phyloP scores from a whole-genome alignment of 1,140 invertebrate species.

The Diprion similis region DNA sequence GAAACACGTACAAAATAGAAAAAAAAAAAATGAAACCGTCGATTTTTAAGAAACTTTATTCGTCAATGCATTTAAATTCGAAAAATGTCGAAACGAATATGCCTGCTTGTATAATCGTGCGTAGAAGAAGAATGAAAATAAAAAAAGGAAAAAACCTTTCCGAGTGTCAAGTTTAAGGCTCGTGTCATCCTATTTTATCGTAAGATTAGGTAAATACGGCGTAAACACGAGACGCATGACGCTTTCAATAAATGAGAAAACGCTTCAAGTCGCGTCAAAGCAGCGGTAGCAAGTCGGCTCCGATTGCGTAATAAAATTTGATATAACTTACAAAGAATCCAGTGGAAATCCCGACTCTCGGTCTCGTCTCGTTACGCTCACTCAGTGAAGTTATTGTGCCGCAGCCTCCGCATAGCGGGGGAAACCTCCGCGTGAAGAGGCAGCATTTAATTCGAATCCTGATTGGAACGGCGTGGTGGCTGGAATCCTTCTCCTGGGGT shows the following conservation, averaged over 20 bases:
- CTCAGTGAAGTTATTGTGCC: not conserved
- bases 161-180: not conserved
- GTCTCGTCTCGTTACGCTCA: not conserved
- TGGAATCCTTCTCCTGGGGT: not conserved
- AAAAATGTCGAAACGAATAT: too few species aligned
- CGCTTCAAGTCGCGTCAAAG: not conserved
- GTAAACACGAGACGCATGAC: not conserved
- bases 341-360: not conserved
- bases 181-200: slow-evolving; percentile 7
- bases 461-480: not conserved
- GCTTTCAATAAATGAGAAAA: not conserved
- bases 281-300: too few species aligned
- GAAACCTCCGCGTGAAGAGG: not conserved
- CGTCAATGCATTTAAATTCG: too few species aligned
- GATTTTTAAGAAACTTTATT: too few species aligned
- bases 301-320: not conserved
- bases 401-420: too few species aligned
- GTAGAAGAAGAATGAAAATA: too few species aligned
- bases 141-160: too few species aligned
- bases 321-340: not conserved
- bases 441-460: not conserved
- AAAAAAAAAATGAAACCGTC: too few species aligned
- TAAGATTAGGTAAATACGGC: not conserved
- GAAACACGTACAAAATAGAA: too few species aligned
- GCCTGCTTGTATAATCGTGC: too few species aligned